phyloP scores from a whole-genome alignment of 2,888 invertebrate species.

The Diarsia rubi region DNA sequence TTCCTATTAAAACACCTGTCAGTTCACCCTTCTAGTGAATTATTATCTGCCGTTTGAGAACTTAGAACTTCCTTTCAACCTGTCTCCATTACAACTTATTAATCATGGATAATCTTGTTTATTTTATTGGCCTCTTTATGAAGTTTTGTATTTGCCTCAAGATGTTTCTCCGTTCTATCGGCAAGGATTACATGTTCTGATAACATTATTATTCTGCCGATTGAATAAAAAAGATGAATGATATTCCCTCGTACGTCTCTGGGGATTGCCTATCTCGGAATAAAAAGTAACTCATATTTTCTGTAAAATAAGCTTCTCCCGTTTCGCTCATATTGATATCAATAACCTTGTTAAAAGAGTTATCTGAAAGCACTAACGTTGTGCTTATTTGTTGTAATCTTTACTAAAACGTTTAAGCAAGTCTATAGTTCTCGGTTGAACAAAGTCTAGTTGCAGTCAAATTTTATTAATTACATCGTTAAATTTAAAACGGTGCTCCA shows the following conservation, averaged over 20 bases:
- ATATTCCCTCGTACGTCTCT: slow-evolving; percentile 52
- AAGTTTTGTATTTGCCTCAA: slow-evolving; percentile 39
- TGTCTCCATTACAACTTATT: background rate
- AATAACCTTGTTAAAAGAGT: slow-evolving; percentile 34
- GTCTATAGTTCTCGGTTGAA: background rate
- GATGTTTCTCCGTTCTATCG: slow-evolving; percentile 23
- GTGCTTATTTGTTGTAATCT: background rate
- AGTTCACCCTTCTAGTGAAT: background rate
- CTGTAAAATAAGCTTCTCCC: slow-evolving; percentile 48
- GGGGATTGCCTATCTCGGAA: slow-evolving; percentile 61
- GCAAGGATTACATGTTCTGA: slow-evolving; percentile 54
- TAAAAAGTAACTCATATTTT: slow-evolving; percentile 61
- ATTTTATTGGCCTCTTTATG: slow-evolving; percentile 21
- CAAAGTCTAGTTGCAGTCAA: background rate
- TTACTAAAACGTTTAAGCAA: background rate
- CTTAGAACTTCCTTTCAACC: background rate
- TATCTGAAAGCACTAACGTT: background rate
- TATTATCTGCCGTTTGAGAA: background rate
- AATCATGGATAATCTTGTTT: slow-evolving; percentile 27
- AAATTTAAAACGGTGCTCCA: background rate
- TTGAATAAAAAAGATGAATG: slow-evolving; percentile 64
- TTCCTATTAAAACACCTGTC: no score
- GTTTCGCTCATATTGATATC: slow-evolving; percentile 28
- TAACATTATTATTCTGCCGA: slow-evolving; percentile 60
- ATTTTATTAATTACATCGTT: background rate